Conservation (phyloP, 2,888 invertebrate genomes). For the Lycaena phlaeas region DNA sequence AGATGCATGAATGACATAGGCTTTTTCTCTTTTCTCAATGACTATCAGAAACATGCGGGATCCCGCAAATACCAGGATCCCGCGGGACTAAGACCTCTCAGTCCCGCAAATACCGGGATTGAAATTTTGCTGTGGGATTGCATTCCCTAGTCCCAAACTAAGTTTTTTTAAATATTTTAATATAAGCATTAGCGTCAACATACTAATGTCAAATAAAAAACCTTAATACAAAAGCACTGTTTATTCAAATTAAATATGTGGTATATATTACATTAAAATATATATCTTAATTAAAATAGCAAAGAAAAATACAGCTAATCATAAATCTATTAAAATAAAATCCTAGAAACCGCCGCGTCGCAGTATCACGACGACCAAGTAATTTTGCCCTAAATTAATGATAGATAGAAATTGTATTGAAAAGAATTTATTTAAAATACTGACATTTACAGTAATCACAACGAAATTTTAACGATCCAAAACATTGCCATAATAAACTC, state of each 20-base stretch:
- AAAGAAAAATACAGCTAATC: constrained; percentile 67
- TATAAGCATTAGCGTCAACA: too few species aligned
- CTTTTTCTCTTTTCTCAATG: too few species aligned
- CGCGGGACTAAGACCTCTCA: too few species aligned
- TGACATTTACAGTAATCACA: constrained; percentile 30
- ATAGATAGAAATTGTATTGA: constrained; percentile 46
- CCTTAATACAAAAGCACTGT: constrained; percentile 53
- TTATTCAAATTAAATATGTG: constrained; percentile 69
- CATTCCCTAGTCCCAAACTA: too few species aligned
- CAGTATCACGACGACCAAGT: constrained; percentile 29
- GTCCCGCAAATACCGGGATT: too few species aligned
- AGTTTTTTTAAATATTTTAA: too few species aligned
- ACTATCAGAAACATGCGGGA: too few species aligned
- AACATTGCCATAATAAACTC: too few species aligned
- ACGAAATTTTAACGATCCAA: constrained; percentile 14
- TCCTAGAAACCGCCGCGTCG: constrained; percentile 47
- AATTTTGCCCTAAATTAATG: constrained; percentile 48
- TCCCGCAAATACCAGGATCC: too few species aligned
- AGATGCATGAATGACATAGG: too few species aligned
- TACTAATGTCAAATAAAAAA: constrained; percentile 22
- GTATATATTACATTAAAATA: constrained; percentile 71
- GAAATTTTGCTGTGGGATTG: too few species aligned
- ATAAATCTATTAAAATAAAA: constrained; percentile 56
- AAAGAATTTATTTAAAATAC: constrained; percentile 50
- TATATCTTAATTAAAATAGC: constrained; percentile 69